Base-by-base conservation (phyloP, 2,888 invertebrate genomes). In the Cheiracanthium punctorium region DNA sequence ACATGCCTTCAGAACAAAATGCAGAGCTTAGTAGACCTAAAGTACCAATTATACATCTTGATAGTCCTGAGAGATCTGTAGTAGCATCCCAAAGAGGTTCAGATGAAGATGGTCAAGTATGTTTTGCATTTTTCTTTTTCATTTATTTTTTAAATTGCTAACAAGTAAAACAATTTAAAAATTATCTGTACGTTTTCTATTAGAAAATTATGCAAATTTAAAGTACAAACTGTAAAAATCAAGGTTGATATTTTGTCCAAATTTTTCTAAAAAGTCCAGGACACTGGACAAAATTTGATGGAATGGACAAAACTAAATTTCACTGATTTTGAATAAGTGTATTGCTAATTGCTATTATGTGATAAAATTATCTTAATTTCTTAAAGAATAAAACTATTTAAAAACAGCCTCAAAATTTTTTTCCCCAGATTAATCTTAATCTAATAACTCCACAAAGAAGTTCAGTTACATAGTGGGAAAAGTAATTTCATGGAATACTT, bases 61-160 rank as follows among this genome's bases (percentile, higher is more conserved):
- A n/a, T n/a, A n/a, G n/a, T n/a, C n/a, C 48, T 24, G 73, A 67
- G 12, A 24, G 28, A 20, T 32, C 74, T n/a, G n/a, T 67, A 33
- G 69, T 20, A 10, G 28, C 70, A 32, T 32, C 70, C 7, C 29
- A 70, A 24, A 37, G 37, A 37, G 37, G 24, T 24, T 70, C 32
- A 20, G 82, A 81, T 12, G 80, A 82, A 20, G 70, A 70, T 77
- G 77, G 72, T 7, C 82, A 82, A 24, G 82, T 82, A 65, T 48
- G 65, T 65, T 0, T 17, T 24, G 24, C n/a, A 20, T 1, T 67
- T n/a, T 10, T 12, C 0, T 4, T 64, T 64, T 4, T 12, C 24
- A 0, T 20, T n/a, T 20, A 12, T 20, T 20, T 20, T 64, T n/a
- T 64, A 10, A 1, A 14, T 65, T 29, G 8, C 4, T 65, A 1